These are phyloP conservation scores for Exocentrus adspersus DNA, from an alignment of 2,888 invertebrate genomes.

Conservation along the genomic window DNA sequence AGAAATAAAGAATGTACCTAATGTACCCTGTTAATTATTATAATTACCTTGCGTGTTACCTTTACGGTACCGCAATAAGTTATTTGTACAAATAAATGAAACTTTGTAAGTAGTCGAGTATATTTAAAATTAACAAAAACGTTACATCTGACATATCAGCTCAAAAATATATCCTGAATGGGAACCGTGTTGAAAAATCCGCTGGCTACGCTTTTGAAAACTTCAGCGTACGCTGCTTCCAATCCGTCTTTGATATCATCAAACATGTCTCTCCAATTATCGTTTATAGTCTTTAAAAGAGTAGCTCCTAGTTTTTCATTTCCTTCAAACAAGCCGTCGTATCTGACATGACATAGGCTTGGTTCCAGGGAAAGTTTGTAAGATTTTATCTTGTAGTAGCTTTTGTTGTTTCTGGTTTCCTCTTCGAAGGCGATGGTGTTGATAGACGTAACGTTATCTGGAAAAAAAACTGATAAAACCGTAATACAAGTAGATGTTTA, in stretches of 20 bases:
- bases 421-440: conserved; percentile 34
- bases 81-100: too few species aligned
- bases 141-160: too few species aligned
- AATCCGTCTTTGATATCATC: neutral
- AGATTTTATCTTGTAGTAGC: conserved; percentile 23
- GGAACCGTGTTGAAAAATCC: neutral
- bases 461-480: neutral
- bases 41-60: too few species aligned
- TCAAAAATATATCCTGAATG: conserved; percentile 29
- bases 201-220: neutral
- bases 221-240: neutral
- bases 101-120: too few species aligned
- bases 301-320: conserved; percentile 42
- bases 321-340: conserved; percentile 48
- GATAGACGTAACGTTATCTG: conserved; percentile 6
- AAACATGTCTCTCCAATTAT: conserved; percentile 46
- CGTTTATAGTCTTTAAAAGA: conserved; percentile 44
- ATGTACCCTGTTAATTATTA: too few species aligned
- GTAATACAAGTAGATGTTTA: neutral
- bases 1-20: too few species aligned
- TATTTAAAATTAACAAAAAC: too few species aligned
- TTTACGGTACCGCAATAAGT: too few species aligned
- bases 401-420: conserved; percentile 23
- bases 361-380: conserved; percentile 25
- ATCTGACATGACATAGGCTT: conserved; percentile 30